Base-by-base conservation (phyloP, 2,113 vertebrate genomes). In the Ramphastos sulfuratus region DNA sequence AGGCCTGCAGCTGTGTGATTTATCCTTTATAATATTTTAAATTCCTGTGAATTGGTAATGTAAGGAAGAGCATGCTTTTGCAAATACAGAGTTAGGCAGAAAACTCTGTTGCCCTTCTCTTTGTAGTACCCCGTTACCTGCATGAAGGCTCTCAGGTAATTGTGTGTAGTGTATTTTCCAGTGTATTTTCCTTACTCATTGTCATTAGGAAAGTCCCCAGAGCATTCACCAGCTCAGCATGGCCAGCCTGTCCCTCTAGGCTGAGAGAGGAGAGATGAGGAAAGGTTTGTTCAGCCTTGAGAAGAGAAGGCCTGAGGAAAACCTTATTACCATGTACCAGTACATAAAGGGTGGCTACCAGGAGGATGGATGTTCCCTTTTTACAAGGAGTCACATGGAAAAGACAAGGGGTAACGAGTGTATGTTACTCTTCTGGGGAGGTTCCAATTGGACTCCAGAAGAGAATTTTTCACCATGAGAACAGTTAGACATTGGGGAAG, bases 1-100 rank as follows among this genome's bases (percentile, higher is more conserved):
- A 92, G 75, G 64, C 86, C 69, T 83, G 72, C 60, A 92, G 83
- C 80, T 80, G 12, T 70, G n/a, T 54, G 72, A 81, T 93, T 90
- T 56, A 74, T 92, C 77, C 46, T 77, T 48, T 42, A 35, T 42
- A 31, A 76, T 87, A 31, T 81, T 89, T 92, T 70, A 86, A 90
- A 63, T 1, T 1, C 35, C 65, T 80, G 76, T 81, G 83, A 74
- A 66, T 65, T 59, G 72, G n/a, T 90, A 77, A 67, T 23, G 48
- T 60, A 77, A 67, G 14, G 74, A 77, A 67, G 12, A 75, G n/a
- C 37, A 33, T 42, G 65, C 48, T 86, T 37, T 69, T 86, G 31
- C 66, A 81, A 70, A 67, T 58, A 16, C 17, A 39, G 55, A 88
- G 30, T 28, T 55, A 80, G 31, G 46, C 80, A 81, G 52, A 64